phyloP scores from a whole-genome alignment of 2,888 invertebrate genomes.

The Acanthosepion esculentum region DNA sequence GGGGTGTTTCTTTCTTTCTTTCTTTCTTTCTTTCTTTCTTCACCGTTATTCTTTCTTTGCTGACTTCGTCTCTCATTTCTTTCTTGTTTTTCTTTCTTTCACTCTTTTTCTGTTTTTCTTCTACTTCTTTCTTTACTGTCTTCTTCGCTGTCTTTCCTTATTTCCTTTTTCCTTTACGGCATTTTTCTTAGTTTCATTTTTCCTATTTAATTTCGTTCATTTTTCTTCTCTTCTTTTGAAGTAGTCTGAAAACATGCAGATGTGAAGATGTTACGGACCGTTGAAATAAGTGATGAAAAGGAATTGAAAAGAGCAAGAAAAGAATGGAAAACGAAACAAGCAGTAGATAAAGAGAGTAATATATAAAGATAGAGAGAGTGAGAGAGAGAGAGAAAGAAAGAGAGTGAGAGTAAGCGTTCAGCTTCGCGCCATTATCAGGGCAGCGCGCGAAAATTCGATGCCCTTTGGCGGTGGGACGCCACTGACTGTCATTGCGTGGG shows the following conservation, averaged over 20 bases:
- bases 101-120: not conserved
- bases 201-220: not conserved
- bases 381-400: not conserved
- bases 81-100: not conserved
- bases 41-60: not conserved
- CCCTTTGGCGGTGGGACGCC: not conserved
- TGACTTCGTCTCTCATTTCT: not conserved
- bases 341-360: not conserved
- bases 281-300: not conserved
- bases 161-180: not conserved
- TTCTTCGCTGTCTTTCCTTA: not conserved
- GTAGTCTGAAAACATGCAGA: not conserved
- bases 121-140: not conserved
- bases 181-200: not conserved
- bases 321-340: not conserved
- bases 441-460: not conserved
- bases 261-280: not conserved
- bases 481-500: not conserved
- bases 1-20: not conserved
- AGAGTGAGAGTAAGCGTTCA: not conserved
- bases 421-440: not conserved
- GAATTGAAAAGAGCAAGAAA: not conserved
- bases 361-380: not conserved
- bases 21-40: not conserved
- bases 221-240: not conserved